phyloP scores from a whole-genome alignment of 2,888 invertebrate species.

The Phortica magna region DNA sequence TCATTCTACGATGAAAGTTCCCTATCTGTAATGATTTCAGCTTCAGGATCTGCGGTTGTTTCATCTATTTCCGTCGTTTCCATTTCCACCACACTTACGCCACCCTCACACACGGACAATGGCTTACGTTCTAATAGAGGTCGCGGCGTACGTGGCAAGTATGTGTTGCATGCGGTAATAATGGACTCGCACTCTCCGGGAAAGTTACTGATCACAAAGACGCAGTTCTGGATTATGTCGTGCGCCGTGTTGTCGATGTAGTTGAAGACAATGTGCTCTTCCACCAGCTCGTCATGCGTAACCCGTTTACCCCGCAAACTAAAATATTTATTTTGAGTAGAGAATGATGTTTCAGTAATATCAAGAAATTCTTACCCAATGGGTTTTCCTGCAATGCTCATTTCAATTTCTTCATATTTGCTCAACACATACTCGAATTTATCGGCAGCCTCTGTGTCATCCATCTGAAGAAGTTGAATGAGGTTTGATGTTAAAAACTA shows the following conservation, averaged over 20 bases:
- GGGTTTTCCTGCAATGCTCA: slow-evolving; percentile 67
- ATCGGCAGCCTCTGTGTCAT: slow-evolving; percentile 58
- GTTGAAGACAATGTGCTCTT: slow-evolving; percentile 69
- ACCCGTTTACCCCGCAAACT: slow-evolving; percentile 69
- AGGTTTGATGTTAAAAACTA: neutral
- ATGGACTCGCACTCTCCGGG: slow-evolving; percentile 69
- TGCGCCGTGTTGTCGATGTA: slow-evolving; percentile 70
- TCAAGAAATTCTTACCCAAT: slow-evolving; percentile 60
- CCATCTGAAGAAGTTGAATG: slow-evolving; percentile 51
- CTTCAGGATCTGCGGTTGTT: slow-evolving; percentile 45
- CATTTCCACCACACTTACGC: slow-evolving; percentile 52
- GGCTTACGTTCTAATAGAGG: slow-evolving; percentile 66
- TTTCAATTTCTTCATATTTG: slow-evolving; percentile 68
- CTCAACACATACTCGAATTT: slow-evolving; percentile 62
- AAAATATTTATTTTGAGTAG: slow-evolving; percentile 18
- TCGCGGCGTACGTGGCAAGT: slow-evolving; percentile 66
- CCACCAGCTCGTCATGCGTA: slow-evolving; percentile 60
- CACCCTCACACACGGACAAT: slow-evolving; percentile 64
- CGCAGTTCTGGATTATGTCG: slow-evolving; percentile 72
- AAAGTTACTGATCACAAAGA: slow-evolving; percentile 61
- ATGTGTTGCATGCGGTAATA: slow-evolving; percentile 68
- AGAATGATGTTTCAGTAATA: neutral
- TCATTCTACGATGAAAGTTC: slow-evolving; percentile 41
- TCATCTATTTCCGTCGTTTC: slow-evolving; percentile 38
- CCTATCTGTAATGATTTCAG: slow-evolving; percentile 45